Evolutionary conservation across 2,113 vertebrate species (phyloP).

Genomic region (Thalassoma bifasciatum): DNA sequence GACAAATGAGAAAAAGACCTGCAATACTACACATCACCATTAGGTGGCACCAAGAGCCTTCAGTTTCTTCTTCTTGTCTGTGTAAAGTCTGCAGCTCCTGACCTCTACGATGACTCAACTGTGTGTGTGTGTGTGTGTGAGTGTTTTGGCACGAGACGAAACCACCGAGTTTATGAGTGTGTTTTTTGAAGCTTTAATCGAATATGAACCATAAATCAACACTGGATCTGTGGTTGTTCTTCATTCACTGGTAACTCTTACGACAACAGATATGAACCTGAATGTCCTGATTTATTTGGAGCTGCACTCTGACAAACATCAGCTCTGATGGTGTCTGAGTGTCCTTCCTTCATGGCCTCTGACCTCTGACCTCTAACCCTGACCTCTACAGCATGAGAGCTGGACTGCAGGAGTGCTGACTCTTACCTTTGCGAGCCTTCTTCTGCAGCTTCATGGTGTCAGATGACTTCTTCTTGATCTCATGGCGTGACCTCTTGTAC

Average conservation of each 20-base stretch:
- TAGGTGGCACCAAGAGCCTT: constrained; percentile 44
- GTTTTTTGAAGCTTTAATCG: neutral
- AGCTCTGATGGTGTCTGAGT: neutral
- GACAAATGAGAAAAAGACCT: constrained; percentile 62
- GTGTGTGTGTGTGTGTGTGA: neutral
- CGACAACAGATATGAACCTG: accelerated
- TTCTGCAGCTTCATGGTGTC: constrained; percentile 98
- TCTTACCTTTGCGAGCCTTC: constrained; percentile 95
- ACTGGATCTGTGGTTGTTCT: neutral
- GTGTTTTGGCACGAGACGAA: neutral
- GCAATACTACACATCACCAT: constrained; percentile 31
- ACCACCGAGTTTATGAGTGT: neutral
- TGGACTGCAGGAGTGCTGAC: neutral
- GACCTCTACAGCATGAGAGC: constrained; percentile 8
- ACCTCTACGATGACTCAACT: neutral
- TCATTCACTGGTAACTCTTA: neutral
- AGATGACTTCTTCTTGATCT: constrained; percentile 99
- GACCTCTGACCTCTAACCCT: constrained; percentile 5
- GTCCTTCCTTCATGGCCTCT: neutral
- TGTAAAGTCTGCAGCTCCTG: neutral
- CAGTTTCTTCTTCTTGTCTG: neutral
- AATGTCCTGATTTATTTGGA: neutral
- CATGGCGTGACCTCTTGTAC: constrained; percentile 96
- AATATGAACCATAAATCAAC: neutral
- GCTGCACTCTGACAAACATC: neutral